Conservation (phyloP, 2,113 vertebrate species). For the Syrmaticus mikado region DNA sequence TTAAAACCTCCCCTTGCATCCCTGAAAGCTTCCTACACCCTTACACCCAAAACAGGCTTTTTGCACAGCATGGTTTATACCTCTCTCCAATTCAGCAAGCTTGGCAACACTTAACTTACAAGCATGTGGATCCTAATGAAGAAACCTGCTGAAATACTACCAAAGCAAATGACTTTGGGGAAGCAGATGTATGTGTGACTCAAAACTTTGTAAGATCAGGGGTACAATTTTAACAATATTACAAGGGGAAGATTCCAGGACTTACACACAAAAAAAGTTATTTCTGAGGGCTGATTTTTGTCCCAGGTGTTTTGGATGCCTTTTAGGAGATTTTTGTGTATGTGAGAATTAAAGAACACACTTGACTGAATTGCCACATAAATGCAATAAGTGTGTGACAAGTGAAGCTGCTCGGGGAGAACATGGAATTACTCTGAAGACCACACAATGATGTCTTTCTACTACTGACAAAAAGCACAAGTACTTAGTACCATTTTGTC, state of each 20-base stretch:
- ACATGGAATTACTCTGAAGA: not conserved
- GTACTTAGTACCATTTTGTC: not conserved
- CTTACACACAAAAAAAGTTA: not conserved
- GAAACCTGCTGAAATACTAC: conserved; percentile 26
- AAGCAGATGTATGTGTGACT: not conserved
- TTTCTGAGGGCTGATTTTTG: conserved; percentile 18
- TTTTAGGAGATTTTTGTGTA: not conserved
- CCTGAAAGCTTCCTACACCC: not conserved
- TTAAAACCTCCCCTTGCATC: not conserved
- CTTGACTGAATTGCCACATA: not conserved
- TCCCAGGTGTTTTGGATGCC: not conserved
- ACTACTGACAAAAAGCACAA: not conserved
- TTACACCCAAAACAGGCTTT: too few species aligned
- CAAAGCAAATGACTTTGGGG: conserved; percentile 22
- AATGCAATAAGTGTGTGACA: not conserved
- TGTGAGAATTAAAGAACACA: not conserved
- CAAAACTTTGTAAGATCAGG: not conserved
- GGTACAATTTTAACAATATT: conserved; percentile 25
- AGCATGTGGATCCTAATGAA: conserved; percentile 32
- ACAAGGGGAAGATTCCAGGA: conserved; percentile 7
- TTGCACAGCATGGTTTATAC: not conserved
- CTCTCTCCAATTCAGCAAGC: conserved; percentile 9
- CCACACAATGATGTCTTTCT: not conserved
- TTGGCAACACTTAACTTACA: not conserved
- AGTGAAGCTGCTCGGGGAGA: not conserved